Evolutionary conservation across 2,797 vertebrate species (phyloP).

Genomic region (Muscicapa striata): DNA sequence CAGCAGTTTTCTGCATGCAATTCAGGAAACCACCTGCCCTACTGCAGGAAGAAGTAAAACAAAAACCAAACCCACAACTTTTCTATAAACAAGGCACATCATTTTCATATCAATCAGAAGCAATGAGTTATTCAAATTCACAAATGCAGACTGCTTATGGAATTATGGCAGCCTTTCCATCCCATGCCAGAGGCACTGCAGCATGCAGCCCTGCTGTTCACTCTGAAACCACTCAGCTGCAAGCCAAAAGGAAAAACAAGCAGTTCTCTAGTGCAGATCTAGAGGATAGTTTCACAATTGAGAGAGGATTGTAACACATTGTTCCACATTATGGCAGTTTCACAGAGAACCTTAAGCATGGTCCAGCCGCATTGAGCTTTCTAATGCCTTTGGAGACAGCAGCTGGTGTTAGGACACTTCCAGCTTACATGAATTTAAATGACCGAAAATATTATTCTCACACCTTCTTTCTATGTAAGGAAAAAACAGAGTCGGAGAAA

Average conservation of each 20-base stretch:
- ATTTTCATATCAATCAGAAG: constrained; percentile 3
- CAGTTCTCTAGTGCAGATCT: neutral
- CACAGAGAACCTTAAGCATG: neutral
- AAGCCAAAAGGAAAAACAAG: neutral
- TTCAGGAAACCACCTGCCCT: neutral
- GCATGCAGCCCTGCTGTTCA: neutral
- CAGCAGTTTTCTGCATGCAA: neutral
- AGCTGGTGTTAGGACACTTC: neutral
- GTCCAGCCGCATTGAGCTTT: neutral
- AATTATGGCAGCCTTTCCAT: neutral
- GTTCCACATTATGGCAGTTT: neutral
- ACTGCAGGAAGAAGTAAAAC: neutral
- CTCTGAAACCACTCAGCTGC: neutral
- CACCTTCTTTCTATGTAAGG: neutral
- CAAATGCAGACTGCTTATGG: neutral
- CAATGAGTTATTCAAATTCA: neutral
- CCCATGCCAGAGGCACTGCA: neutral
- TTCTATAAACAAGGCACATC: neutral
- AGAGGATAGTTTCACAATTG: neutral
- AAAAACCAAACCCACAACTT: neutral
- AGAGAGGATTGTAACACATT: neutral
- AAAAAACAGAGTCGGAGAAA: neutral
- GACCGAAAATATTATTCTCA: neutral
- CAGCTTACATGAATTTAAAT: neutral
- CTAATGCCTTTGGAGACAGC: neutral